phyloP scores from a whole-genome alignment of 1,140 invertebrate genomes.

The Atta cephalotes region DNA sequence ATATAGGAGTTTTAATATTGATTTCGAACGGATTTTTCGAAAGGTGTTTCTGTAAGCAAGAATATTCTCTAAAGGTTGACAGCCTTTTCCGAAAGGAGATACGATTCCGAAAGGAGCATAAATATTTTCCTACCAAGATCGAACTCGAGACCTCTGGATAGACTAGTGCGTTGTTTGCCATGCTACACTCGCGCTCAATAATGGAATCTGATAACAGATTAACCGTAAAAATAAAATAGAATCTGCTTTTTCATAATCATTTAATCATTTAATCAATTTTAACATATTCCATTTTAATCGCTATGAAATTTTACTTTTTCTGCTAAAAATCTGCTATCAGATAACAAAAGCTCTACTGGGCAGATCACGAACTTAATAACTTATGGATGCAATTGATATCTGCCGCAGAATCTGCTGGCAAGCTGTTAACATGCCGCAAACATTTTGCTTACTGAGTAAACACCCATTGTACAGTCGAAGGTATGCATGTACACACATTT shows the following conservation, averaged over 20 bases:
- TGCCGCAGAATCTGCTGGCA: neutral
- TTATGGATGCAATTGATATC: neutral
- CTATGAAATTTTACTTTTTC: neutral
- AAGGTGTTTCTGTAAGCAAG: no score
- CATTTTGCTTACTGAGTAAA: conserved; percentile 3
- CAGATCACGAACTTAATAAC: neutral
- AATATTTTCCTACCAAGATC: no score
- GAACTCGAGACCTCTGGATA: no score
- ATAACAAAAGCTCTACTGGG: neutral
- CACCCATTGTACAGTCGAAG: neutral
- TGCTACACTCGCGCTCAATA: neutral
- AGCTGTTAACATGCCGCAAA: neutral
- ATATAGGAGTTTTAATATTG: no score
- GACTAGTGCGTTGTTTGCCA: no score
- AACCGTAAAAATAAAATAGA: neutral
- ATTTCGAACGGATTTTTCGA: no score
- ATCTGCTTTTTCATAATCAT: neutral
- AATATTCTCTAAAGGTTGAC: no score
- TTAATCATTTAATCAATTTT: neutral
- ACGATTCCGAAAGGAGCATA: no score
- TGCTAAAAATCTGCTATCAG: neutral
- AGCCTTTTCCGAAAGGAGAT: no score
- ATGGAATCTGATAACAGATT: neutral
- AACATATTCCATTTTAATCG: neutral
- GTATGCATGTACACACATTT: neutral